Conservation (phyloP, 2,888 invertebrate genomes). For the Troides aeacus region DNA sequence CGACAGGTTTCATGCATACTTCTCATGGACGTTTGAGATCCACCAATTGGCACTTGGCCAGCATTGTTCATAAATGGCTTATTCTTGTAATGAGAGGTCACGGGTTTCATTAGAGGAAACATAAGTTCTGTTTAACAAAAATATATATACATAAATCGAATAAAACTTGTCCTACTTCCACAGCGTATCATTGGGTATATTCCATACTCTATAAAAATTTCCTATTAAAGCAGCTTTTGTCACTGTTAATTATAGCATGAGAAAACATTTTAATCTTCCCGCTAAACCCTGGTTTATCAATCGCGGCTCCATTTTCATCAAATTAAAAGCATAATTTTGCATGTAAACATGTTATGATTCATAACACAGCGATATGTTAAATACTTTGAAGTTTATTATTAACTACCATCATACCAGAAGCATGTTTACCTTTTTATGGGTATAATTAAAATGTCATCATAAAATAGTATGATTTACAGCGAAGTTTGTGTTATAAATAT, state of each 20-base stretch:
- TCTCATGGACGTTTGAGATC: too few species aligned
- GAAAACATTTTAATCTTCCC: background rate
- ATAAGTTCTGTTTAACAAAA: too few species aligned
- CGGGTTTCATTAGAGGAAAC: too few species aligned
- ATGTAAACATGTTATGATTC: slow-evolving; percentile 10
- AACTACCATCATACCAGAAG: slow-evolving; percentile 8
- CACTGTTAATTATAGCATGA: background rate
- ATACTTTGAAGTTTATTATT: slow-evolving; percentile 7
- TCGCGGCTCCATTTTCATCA: background rate
- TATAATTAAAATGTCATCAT: slow-evolving; percentile 25
- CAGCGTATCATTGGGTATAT: too few species aligned
- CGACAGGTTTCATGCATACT: too few species aligned
- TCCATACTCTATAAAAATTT: too few species aligned
- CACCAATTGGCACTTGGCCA: too few species aligned
- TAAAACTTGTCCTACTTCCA: too few species aligned
- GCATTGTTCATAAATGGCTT: too few species aligned
- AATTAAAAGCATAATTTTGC: slow-evolving; percentile 21
- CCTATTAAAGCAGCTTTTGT: too few species aligned
- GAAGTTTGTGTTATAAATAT: slow-evolving; percentile 11
- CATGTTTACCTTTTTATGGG: slow-evolving; percentile 8
- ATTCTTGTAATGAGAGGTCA: too few species aligned
- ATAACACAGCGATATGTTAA: background rate
- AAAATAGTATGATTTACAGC: slow-evolving; percentile 16
- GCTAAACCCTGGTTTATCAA: background rate
- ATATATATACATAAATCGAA: too few species aligned